Evolutionary conservation across 2,888 invertebrate species (phyloP), one percentile per base, ranked within the genome.

Genomic region (Lysandra bellargus): DNA sequence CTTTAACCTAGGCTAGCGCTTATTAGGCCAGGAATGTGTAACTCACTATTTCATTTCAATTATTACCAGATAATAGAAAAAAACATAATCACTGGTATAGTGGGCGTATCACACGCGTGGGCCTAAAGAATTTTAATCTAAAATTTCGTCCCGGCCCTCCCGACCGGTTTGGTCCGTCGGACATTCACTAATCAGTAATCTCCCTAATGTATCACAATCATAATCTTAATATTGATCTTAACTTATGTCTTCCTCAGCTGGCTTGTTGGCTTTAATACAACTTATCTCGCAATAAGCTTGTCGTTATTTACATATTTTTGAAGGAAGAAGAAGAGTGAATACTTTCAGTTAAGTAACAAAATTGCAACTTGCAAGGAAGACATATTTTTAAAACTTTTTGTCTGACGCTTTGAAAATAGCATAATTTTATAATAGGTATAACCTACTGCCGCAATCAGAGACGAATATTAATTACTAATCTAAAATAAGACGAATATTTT

Each of bases 31-130:
- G 49, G 2, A 49, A 49, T 49, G 49, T 49, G 3, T 49, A 9
- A 9, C 49, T 49, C 57, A 14, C 14, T 4, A 57, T 57, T 57
- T 57, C 17, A 57, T 57, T 17, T 57, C 17, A 57, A 57, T 12
- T 64, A 64, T 12, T 9, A 64, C 9, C n/a, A 9, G 7, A 61
- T n/a, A 33, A 23, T 33, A 69, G 9, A 14, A 17, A 69, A 69
- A 33, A 37, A 1, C 17, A 37, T 33, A 69, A 33, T 69, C 12
- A 69, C 3, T 17, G 14, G 1, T 64, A n/a, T 37, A 69, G 33
- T 69, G 37, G 69, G 69, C 69, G 69, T 69, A 64, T 30, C 30
- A 69, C 69, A 69, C 33, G 69, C 33, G 69, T 33, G 69, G 69
- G 69, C 5, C 33, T 69, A 33, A 37, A 30, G 69, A 69, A 69